phyloP scores from a whole-genome alignment of 2,888 invertebrate genomes.

The Caenorhabditis sulstoni region DNA sequence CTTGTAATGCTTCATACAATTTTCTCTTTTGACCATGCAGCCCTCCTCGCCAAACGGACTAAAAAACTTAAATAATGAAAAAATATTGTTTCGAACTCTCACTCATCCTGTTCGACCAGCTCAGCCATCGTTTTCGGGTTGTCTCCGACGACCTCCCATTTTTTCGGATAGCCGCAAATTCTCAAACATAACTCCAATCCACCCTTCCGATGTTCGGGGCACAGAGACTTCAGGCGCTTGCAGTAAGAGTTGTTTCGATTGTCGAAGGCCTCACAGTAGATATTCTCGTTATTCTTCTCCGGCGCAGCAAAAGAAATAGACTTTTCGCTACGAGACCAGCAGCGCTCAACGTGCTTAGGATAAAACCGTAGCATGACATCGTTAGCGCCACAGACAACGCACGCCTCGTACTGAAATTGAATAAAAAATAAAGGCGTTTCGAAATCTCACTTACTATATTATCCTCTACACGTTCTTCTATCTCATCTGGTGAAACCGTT shows the following conservation, averaged over 20 bases:
- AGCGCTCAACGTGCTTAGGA: slow-evolving; percentile 71
- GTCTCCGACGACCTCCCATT: slow-evolving; percentile 39
- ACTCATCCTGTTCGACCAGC: slow-evolving; percentile 46
- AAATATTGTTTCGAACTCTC: neutral
- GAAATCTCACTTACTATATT: slow-evolving; percentile 17
- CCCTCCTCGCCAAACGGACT: slow-evolving; percentile 64
- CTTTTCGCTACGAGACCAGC: slow-evolving; percentile 73
- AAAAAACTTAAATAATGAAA: slow-evolving; percentile 26
- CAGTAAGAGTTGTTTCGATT: slow-evolving; percentile 89
- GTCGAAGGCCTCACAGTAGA: slow-evolving; percentile 98
- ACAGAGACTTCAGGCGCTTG: slow-evolving; percentile 93
- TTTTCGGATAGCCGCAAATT: slow-evolving; percentile 65
- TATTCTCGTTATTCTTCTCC: slow-evolving; percentile 83
- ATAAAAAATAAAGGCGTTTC: neutral
- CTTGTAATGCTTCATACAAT: slow-evolving; percentile 67
- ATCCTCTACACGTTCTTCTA: slow-evolving; percentile 38
- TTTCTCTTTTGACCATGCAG: slow-evolving; percentile 61
- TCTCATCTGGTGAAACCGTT: slow-evolving; percentile 11
- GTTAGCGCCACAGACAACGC: slow-evolving; percentile 36
- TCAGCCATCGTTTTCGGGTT: slow-evolving; percentile 30
- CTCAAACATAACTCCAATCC: slow-evolving; percentile 27
- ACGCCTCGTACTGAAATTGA: slow-evolving; percentile 38
- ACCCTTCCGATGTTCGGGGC: slow-evolving; percentile 89
- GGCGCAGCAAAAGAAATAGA: slow-evolving; percentile 70
- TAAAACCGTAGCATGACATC: slow-evolving; percentile 42